Evolutionary conservation across 2,888 invertebrate species (phyloP), one percentile per base, ranked within the genome.

Genomic region (Chouioia cunea): DNA sequence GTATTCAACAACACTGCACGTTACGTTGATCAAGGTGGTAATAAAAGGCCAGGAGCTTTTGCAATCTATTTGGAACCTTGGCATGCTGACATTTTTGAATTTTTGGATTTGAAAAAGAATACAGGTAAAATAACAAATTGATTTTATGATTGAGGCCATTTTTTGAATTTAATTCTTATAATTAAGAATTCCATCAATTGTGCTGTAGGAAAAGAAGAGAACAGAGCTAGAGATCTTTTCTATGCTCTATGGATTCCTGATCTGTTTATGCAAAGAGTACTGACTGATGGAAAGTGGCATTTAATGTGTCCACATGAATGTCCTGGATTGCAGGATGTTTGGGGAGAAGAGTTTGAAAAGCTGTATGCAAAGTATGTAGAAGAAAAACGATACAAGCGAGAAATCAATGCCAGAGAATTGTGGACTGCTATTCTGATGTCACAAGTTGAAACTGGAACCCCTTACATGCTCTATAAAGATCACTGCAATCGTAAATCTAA

Each of bases 171-270:
- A 44, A n/a, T n/a, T n/a, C n/a, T 53, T n/a, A 48, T n/a, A 12
- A 15, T 56, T 46, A 50, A 60, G n/a, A 3, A 16, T 58, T 56
- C 36, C 36, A 57, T 54, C 20, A 36, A 18, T 50, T 50, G 6
- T 36, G 6, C 6, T 50, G 73, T 58, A 82, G 85, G 99, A 0
- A 96, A 96, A 82, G 99, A 99, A 84, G 98, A 99, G 86, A 89
- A 92, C 47, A 89, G 99, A 54, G 98, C 99, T 0, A 89, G 99
- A 65, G 99, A 99, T 86, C 87, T 99, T 47, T 99, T 99, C 86
- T 98, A 96, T 85, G 99, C 95, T 0, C 85, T 99, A 36, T 99
- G 99, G 99, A 95, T 99, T 77, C 97, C 99, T 0, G 99, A 99
- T 88, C 88, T 99, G 69, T 99, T 99, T 85, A 99, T 99, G 99